phyloP scores from a whole-genome alignment of 1,140 invertebrate species.

The Ceratosolen solmsi region DNA sequence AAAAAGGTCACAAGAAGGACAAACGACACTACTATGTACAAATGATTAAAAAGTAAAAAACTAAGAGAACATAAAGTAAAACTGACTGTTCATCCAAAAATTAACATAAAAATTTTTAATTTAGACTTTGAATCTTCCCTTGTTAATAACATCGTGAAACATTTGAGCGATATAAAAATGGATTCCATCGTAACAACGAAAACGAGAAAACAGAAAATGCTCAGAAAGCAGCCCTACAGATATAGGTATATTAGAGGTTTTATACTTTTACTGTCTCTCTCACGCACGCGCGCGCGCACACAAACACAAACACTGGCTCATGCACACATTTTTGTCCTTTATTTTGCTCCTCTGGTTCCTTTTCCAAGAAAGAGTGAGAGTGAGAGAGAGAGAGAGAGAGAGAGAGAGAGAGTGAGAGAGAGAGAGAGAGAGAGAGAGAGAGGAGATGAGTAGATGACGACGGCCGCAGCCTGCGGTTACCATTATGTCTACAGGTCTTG shows the following conservation, averaged over 20 bases:
- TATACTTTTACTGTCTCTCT: constrained; percentile 25
- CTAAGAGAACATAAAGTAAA: neutral
- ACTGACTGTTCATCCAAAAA: neutral
- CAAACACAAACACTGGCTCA: neutral
- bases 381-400: constrained; percentile 24
- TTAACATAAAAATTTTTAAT: constrained; percentile 29
- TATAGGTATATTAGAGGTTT: constrained; percentile 26
- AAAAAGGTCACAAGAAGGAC: too few species aligned
- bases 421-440: constrained; percentile 5
- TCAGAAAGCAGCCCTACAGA: constrained; percentile 41
- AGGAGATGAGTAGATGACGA: constrained; percentile 50
- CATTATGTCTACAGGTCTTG: constrained; percentile 72
- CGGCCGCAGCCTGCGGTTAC: constrained; percentile 60
- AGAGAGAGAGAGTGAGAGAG: constrained; percentile 19
- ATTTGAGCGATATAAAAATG: neutral
- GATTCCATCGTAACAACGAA: neutral
- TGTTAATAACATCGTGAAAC: constrained; percentile 43
- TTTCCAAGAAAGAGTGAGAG: constrained; percentile 13
- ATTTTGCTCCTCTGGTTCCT: neutral
- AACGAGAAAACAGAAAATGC: constrained; percentile 13
- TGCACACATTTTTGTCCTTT: too few species aligned
- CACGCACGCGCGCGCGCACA: constrained; percentile 28
- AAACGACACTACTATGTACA: neutral
- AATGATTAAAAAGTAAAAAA: neutral
- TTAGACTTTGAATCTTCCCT: constrained; percentile 15